Evolutionary conservation across 1,140 invertebrate genomes (phyloP), one percentile per base, ranked within the genome.

Genomic region (Carcinoscorpius rotundicauda): DNA sequence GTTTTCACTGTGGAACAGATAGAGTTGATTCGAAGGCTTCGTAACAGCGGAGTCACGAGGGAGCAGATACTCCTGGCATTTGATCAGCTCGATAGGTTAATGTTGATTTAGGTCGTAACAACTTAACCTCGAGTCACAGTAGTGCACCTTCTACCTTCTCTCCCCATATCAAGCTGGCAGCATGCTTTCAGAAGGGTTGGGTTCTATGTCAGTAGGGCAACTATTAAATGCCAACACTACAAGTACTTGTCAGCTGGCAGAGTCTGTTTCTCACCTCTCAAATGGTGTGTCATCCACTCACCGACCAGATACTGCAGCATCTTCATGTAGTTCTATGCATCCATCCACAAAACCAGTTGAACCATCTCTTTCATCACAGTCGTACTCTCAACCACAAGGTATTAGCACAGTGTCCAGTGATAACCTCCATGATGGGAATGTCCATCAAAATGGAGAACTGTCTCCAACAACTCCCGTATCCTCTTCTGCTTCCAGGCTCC

Each of bases 1-100:
- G 63, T 64, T 75, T 78, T 77, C 70, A 76, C 76, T 48, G 73
- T 78, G 49, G 76, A 78, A 69, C 77, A 78, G 70, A 74, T 77
- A 64, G 77, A 78, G 66, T 66, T 78, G 63, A 74, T 78, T 52
- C 68, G 77, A 6, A 70, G 77, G 11, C 69, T 78, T 11, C 69
- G 76, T 51, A 78, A 76, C 68, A 77, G 75, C 68, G 77, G 77
- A 5, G 71, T 78, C 55, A 77, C 75, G 48, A 77, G 77, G 62
- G 75, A 78, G 61, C 75, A 78, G 66, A 70, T 78, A 5, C 66
- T 76, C 6, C 71, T 72, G 61, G 77, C 76, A 5, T 78, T 77
- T 68, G 77, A 78, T 58, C 72, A 76, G 9, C 70, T 78, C 51
- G 76, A 77, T 29, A 66, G 75, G 9, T 67, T 78, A 57, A 78